These are phyloP conservation scores for Enteromius trimaculatus DNA, from an alignment of 2,797 vertebrate species.

Conservation along the genomic window DNA sequence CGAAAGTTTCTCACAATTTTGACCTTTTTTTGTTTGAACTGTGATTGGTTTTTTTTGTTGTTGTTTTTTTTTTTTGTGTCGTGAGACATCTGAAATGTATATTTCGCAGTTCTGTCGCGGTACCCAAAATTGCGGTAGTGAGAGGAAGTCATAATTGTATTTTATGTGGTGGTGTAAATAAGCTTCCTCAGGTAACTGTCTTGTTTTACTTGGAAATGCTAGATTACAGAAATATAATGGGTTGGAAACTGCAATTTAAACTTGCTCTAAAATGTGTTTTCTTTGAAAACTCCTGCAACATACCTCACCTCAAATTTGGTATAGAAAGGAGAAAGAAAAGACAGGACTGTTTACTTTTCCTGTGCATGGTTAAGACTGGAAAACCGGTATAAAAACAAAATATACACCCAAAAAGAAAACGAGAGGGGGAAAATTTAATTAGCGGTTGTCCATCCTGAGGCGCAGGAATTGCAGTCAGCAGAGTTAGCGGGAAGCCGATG, in stretches of 20 bases:
- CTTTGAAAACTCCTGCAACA: constrained; percentile 6
- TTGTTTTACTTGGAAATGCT: neutral
- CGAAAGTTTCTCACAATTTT: neutral
- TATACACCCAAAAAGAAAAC: constrained; percentile 57
- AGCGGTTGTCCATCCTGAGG: constrained; percentile 69
- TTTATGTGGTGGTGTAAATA: neutral
- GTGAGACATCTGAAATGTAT: neutral
- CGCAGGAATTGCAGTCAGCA: constrained; percentile 62
- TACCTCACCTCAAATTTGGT: neutral
- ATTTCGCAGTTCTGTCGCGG: neutral
- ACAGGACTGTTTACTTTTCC: constrained; percentile 32
- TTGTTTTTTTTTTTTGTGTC: neutral
- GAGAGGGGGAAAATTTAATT: constrained; percentile 79
- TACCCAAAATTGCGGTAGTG: neutral
- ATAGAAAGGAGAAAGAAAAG: constrained; percentile 15
- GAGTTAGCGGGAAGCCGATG: constrained; percentile 44
- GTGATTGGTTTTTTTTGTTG: too few relatives aligned
- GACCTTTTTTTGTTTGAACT: too few relatives aligned
- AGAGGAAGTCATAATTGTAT: neutral
- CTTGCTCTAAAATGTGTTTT: neutral
- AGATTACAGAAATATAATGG: neutral
- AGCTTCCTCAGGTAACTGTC: neutral
- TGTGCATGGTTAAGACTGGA: constrained; percentile 66
- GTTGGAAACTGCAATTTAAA: neutral
- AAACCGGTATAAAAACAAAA: constrained; percentile 75